Evolutionary conservation across 2,888 invertebrate species (phyloP).

Genomic region (Drosophila kanekoi): DNA sequence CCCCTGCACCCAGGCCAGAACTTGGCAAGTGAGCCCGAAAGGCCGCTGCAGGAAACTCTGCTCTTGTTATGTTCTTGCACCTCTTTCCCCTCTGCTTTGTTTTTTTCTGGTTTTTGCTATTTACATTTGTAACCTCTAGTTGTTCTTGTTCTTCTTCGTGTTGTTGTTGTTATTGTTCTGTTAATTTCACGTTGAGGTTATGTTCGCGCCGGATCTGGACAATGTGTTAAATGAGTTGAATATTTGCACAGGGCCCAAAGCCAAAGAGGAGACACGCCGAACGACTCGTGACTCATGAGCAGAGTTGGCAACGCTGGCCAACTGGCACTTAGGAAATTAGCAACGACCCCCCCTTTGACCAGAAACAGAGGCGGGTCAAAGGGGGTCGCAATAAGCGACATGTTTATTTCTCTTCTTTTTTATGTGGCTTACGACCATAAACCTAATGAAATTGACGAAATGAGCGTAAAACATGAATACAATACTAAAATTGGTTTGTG

Average conservation of each 20-base stretch:
- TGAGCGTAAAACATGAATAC: conserved; percentile 19
- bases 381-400: conserved; percentile 21
- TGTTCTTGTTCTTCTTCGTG: conserved; percentile 19
- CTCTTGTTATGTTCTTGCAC: conserved; percentile 28
- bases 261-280: conserved; percentile 1
- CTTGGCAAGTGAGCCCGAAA: conserved; percentile 1
- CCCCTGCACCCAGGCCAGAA: background rate
- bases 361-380: background rate
- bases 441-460: conserved; percentile 35
- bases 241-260: conserved; percentile 48
- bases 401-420: conserved; percentile 5
- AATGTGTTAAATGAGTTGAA: conserved; percentile 78
- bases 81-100: background rate
- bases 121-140: conserved; percentile 25
- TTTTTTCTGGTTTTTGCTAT: conserved; percentile 19
- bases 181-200: conserved; percentile 60
- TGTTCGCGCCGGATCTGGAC: conserved; percentile 59
- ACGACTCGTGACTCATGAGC: conserved; percentile 22
- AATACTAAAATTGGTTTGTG: background rate
- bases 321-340: conserved; percentile 62
- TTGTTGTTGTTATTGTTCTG: conserved; percentile 21
- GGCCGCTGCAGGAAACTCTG: conserved; percentile 26
- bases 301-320: conserved; percentile 25
- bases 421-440: background rate
- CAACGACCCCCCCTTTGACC: conserved; percentile 18